Evolutionary conservation across 2,888 invertebrate species (phyloP), one percentile per base, ranked within the genome.

Genomic region (Nesidiocoris tenuis): DNA sequence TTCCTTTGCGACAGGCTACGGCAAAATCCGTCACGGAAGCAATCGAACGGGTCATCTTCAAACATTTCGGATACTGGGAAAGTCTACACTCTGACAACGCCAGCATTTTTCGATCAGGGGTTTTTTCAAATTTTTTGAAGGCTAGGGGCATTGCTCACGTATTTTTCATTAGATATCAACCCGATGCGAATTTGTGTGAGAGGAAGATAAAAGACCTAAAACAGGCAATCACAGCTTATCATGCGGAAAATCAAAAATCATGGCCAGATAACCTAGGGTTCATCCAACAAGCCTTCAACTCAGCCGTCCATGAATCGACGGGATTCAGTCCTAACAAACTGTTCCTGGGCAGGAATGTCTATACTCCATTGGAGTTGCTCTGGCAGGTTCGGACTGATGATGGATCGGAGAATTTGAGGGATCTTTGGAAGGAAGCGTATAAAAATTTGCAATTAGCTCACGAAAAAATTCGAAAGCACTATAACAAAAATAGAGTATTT

Each of bases 251-350:
- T 66, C 66, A 66, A 39, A 39, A 12, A 2, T 3, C 39, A 39
- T 66, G 66, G 66, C 54, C 66, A 9, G 66, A 66, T n/a, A 66
- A 54, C 18, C 18, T 66, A 17, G 54, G 17, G 2, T 66, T 66
- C 18, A 54, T 66, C 2, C 66, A 66, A 17, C 17, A 17, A 3
- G 66, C 66, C 1, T 66, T 66, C 18, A 66, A 63, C 23, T 63
- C 63, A 23, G 63, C 63, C 7, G 16, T 23, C 1, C 23, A 23
- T 1, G 22, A 22, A 63, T 3, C 23, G 5, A 63, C 63, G 2
- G 63, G 63, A 22, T 63, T 23, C n/a, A 63, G 23, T 16, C 63
- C 63, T 5, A 23, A 39, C 18, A 66, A 39, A 54, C 18, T 66
- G 54, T 66, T 66, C 18, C 16, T 66, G 17, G 66, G 66, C 19